Base-by-base conservation (phyloP, 2,888 invertebrate species). In the Temnothorax ravouxi region DNA sequence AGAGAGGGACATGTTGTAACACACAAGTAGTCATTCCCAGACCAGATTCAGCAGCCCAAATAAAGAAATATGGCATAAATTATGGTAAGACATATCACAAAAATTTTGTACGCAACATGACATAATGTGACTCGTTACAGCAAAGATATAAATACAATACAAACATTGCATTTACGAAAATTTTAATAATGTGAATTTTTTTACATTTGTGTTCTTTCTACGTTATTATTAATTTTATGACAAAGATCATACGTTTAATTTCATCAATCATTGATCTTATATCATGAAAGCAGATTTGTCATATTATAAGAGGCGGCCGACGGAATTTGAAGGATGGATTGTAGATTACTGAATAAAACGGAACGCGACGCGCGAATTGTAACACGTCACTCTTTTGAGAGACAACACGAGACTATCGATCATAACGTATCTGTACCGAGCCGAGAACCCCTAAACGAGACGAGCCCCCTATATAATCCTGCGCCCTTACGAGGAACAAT, bases 401-500 rank as follows among this genome's bases (percentile, higher is more conserved):
- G 86, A 81, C 84, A 84, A 84, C 87, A 86, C 86, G 87, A 85
- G 86, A 91, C 93, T 94, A 94, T 93, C 93, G 93, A 93, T 93
- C 93, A 94, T 90, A 88, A 89, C 87, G 89, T 90, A 93, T 93
- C 92, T 90, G 91, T 91, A 87, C 89, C 87, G 82, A 89, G 85
- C 90, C 87, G 89, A 89, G 91, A 88, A 91, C 90, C 92, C 92
- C 89, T 87, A 89, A 89, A 89, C 87, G 88, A 80, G 81, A 85
- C 76, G 71, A 84, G 84, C 66, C 87, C 91, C 92, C 90, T 90
- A 89, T 88, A 90, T 91, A 90, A 92, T 92, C 91, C 91, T 86
- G 89, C 91, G 87, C 93, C 93, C 93, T 91, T 92, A 89, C 90
- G 88, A 84, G 85, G 89, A 92, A 93, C 93, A 93, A 93, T 93